Conservation (phyloP, 2,888 invertebrate genomes). For the Prostheceraeus crozeri region DNA sequence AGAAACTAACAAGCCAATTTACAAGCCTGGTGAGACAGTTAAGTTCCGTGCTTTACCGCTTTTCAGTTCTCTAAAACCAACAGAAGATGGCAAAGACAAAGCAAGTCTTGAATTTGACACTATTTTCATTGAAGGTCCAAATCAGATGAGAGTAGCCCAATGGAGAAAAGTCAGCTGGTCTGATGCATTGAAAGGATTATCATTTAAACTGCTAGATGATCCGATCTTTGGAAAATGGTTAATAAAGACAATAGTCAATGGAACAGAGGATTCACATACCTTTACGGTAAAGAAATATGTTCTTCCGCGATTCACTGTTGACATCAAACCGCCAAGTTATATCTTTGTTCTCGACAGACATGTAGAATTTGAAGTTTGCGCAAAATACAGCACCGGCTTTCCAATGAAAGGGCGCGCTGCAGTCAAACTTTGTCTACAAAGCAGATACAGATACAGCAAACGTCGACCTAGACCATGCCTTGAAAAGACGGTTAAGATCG, state of each 20-base stretch:
- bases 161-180: constrained; percentile 44
- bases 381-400: constrained; percentile 25
- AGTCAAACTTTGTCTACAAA: constrained; percentile 4
- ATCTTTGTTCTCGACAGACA: constrained; percentile 10
- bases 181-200: constrained; percentile 40
- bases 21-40: constrained; percentile 45
- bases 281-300: constrained; percentile 35
- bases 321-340: constrained; percentile 10
- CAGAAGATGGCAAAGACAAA: constrained; percentile 23
- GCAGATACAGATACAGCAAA: neutral
- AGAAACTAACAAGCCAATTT: constrained; percentile 47
- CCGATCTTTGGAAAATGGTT: constrained; percentile 18
- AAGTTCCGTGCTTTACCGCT: constrained; percentile 28
- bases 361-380: constrained; percentile 23
- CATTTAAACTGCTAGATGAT: constrained; percentile 24
- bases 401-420: constrained; percentile 5
- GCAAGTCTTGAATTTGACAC: constrained; percentile 43
- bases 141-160: constrained; percentile 44
- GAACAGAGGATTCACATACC: neutral
- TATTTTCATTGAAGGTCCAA: constrained; percentile 45
- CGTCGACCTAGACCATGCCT: neutral
- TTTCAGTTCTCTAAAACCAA: too few species aligned
- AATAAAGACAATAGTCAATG: constrained; percentile 5
- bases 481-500: neutral
- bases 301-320: constrained; percentile 26